phyloP scores from a whole-genome alignment of 2,797 vertebrate species.

The Alcedo atthis region DNA sequence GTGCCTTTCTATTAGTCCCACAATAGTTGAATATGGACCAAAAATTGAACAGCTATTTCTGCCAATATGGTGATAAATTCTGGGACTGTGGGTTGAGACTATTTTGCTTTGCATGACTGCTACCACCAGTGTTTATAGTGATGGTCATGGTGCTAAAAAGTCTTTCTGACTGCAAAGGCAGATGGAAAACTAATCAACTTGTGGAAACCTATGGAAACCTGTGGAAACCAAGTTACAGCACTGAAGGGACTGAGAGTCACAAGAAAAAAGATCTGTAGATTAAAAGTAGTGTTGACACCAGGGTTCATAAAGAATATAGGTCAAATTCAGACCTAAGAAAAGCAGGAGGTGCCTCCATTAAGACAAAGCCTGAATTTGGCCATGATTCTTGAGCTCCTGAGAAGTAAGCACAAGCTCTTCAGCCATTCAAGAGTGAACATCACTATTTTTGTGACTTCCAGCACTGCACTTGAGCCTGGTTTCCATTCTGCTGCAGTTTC shows the following conservation, averaged over 20 bases:
- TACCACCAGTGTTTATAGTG: background rate
- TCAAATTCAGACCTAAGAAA: background rate
- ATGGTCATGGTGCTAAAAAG: background rate
- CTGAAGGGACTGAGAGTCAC: background rate
- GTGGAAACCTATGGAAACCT: background rate
- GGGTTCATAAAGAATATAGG: background rate
- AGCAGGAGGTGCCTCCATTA: background rate
- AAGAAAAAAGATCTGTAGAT: background rate
- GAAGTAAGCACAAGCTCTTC: background rate
- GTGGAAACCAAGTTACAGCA: background rate
- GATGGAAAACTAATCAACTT: background rate
- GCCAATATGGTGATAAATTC: background rate
- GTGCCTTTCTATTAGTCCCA: background rate
- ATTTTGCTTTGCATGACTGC: background rate
- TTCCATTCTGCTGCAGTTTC: background rate
- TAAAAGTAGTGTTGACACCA: rapidly evolving
- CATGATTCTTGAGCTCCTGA: background rate
- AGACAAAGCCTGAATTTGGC: background rate
- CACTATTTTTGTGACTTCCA: background rate
- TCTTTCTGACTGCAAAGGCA: background rate
- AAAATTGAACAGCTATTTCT: background rate
- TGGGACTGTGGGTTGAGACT: background rate
- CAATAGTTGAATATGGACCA: rapidly evolving
- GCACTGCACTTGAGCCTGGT: background rate
- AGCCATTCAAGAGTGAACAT: background rate